Percentiles rank a stretch among this genome's conserved stretches.
phyloP scores from a whole-genome alignment of 1,140 invertebrate genomes.

The Acromyrmex heyeri region DNA sequence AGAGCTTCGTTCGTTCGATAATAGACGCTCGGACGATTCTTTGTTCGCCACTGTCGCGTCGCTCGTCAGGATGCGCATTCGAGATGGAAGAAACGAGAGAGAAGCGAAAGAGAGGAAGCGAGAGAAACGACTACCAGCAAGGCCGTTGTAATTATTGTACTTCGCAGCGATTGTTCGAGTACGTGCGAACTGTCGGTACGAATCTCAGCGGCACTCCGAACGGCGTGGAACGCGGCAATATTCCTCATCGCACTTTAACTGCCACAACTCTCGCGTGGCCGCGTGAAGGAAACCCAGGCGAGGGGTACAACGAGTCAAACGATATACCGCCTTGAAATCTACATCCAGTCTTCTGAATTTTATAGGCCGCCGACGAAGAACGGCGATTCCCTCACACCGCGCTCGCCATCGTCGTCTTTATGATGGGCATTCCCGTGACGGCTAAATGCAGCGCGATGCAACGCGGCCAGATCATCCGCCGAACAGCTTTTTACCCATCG shows the following conservation, averaged over 20 bases:
- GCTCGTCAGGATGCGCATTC: slow-evolving; percentile 24
- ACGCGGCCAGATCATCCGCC: slow-evolving; percentile 67
- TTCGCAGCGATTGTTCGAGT: slow-evolving; percentile 70
- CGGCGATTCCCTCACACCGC: slow-evolving; percentile 66
- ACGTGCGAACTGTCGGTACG: slow-evolving; percentile 79
- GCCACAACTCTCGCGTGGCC: slow-evolving; percentile 73
- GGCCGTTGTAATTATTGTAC: slow-evolving; percentile 73
- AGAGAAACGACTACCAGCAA: slow-evolving; percentile 18
- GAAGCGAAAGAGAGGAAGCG: neutral
- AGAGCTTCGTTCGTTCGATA: neutral
- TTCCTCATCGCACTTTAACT: slow-evolving; percentile 66
- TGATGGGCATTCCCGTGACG: slow-evolving; percentile 82
- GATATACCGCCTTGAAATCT: slow-evolving; percentile 83
- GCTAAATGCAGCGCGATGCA: slow-evolving; percentile 81
- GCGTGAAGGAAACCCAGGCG: slow-evolving; percentile 36
- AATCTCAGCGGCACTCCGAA: slow-evolving; percentile 66
- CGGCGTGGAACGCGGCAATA: slow-evolving; percentile 72
- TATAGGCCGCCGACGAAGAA: slow-evolving; percentile 76
- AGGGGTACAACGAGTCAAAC: slow-evolving; percentile 74
- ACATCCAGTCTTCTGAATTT: slow-evolving; percentile 82
- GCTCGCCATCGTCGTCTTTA: slow-evolving; percentile 36
- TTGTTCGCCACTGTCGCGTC: slow-evolving; percentile 33
- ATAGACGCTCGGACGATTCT: slow-evolving; percentile 24
- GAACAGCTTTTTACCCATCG: slow-evolving; percentile 80
- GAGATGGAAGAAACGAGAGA: neutral